Evolutionary conservation across 1,140 invertebrate species (phyloP).

Genomic region (Maconellicoccus hirsutus): DNA sequence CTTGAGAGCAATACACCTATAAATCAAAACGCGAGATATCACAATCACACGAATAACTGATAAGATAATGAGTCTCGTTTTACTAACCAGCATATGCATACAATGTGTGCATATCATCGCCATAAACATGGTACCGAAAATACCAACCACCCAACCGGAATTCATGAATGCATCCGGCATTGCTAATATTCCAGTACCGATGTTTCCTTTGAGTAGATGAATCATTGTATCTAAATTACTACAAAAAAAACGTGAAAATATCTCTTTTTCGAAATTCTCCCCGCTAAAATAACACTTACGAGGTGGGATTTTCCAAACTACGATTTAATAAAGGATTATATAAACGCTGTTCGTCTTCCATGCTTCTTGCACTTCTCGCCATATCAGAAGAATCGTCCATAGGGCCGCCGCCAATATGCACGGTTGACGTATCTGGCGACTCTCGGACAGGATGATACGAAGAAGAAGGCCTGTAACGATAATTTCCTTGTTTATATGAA

Average conservation of each 20-base stretch:
- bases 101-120: constrained; percentile 71
- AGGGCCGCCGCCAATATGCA: constrained; percentile 21
- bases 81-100: constrained; percentile 68
- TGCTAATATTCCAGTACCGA: constrained; percentile 69
- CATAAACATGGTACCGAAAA: constrained; percentile 57
- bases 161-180: constrained; percentile 78
- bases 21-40: neutral
- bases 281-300: constrained; percentile 34
- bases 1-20: constrained; percentile 49
- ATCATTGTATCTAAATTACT: constrained; percentile 67
- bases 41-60: too few species aligned
- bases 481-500: too few species aligned
- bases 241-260: constrained; percentile 26
- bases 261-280: neutral
- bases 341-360: constrained; percentile 28
- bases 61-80: too few species aligned
- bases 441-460: neutral
- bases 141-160: constrained; percentile 60
- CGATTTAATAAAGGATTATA: constrained; percentile 52
- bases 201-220: constrained; percentile 68
- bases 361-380: neutral
- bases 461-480: neutral
- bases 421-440: constrained; percentile 15
- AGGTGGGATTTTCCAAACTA: constrained; percentile 58
- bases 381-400: neutral